These are phyloP conservation scores for Aviceda subcristata DNA, from an alignment of 2,113 vertebrate species.

Conservation along the genomic window DNA sequence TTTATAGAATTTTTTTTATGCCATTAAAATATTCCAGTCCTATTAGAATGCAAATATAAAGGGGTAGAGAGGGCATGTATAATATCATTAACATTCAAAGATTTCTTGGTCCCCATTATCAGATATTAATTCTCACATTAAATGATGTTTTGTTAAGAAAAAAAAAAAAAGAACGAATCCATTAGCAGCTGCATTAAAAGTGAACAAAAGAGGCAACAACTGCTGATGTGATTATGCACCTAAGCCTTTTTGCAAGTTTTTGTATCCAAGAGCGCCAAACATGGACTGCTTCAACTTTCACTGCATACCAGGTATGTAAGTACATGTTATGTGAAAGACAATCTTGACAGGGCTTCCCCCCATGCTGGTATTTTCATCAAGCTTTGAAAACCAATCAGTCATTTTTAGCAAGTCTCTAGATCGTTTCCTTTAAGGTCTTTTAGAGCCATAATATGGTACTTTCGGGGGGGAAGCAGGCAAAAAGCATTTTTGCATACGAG, in stretches of 20 bases:
- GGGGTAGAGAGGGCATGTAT: neutral
- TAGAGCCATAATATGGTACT: neutral
- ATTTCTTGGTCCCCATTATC: conserved; percentile 46
- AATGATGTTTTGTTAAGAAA: conserved; percentile 9
- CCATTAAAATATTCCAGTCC: conserved; percentile 31
- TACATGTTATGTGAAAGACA: neutral
- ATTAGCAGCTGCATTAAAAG: conserved; percentile 41
- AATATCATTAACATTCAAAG: conserved; percentile 51
- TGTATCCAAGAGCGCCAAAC: neutral
- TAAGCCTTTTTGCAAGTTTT: neutral
- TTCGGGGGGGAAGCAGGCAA: fast-evolving
- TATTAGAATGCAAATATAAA: conserved; percentile 59
- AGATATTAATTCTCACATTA: conserved; percentile 56
- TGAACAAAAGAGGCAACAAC: conserved; percentile 36
- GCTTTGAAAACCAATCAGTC: neutral
- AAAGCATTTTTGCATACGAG: neutral
- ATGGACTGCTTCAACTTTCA: neutral
- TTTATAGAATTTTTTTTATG: neutral
- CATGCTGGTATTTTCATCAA: neutral
- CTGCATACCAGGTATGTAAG: neutral
- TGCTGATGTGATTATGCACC: neutral
- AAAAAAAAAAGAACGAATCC: neutral
- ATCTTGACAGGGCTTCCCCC: neutral
- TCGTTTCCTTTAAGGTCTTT: neutral
- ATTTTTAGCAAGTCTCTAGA: neutral